Base-by-base conservation (phyloP, 2,888 invertebrate species). In the Margaritifera margaritifera region DNA sequence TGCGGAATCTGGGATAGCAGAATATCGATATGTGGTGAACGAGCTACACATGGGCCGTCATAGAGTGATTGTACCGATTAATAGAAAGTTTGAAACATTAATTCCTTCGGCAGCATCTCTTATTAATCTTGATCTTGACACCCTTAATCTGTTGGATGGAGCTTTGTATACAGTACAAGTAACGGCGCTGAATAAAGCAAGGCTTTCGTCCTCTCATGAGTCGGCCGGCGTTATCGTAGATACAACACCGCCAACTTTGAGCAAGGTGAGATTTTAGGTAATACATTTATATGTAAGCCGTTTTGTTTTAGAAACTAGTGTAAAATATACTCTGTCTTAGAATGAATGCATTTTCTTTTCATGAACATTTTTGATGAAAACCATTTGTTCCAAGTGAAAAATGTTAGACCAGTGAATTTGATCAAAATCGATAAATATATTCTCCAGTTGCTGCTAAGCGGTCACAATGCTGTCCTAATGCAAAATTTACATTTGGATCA, bases 211-310 rank as follows among this genome's bases (percentile, higher is more conserved):
- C 4, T 68, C 77, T 3, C 78, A 80, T 8, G 79, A 84, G 63
- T 79, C 82, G 0, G 52, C 65, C 6, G 83, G 81, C 6, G 77
- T 84, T 18, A 78, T 70, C 2, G 69, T 85, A 24, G 85, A 85
- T 65, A 75, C 69, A n/a, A 77, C 81, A 2, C 74, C 81, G 15
- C 85, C 85, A 11, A 64, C 54, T 8, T 24, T 69, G 3, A 74
- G 75, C n/a, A 72, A 77, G 72, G 82, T 82, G 72, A 69, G 31
- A 15, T 42, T 2, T 15, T 42, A 15, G 42, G 42, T 42, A 42
- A 42, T 15, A 8, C 42, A 42, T 42, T 15, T 42, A 15, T 15
- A 42, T 15, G 2, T 3, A 42, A 42, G 2, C 42, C 15, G 11
- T 11, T 11, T 42, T n/a, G n/a, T n/a, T 42, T 42, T 3, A 42